Conservation (phyloP, 2,113 vertebrate genomes). For the Isichthys henryi region DNA sequence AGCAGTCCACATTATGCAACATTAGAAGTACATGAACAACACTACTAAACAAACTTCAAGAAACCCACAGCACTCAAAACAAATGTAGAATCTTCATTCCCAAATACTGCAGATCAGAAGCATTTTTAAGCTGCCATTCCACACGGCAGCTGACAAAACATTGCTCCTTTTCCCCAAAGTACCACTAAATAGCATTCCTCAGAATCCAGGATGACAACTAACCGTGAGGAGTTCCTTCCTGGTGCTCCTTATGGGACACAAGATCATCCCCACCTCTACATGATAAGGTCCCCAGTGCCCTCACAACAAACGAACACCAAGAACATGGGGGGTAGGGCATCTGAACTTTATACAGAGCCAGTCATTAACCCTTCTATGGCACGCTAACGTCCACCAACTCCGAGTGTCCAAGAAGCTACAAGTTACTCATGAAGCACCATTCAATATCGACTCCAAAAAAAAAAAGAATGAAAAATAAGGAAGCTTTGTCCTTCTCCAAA, state of each 20-base stretch:
- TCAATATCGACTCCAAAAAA: neutral
- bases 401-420: neutral
- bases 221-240: constrained; percentile 17
- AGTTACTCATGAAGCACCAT: neutral
- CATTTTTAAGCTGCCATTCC: neutral
- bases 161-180: neutral
- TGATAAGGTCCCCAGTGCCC: neutral
- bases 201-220: neutral
- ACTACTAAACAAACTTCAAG: neutral
- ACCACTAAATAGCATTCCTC: constrained; percentile 3
- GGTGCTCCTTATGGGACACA: neutral
- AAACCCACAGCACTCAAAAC: neutral
- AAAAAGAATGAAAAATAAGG: neutral
- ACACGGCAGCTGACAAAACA: neutral
- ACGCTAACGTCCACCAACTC: neutral
- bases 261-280: neutral
- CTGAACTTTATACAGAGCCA: neutral
- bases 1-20: neutral
- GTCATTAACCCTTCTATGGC: neutral
- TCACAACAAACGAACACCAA: neutral
- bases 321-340: neutral
- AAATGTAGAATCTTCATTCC: neutral
- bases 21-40: neutral
- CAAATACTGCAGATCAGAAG: neutral
- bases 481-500: neutral